Conservation (phyloP, 2,888 invertebrate species). For the Tetramorium bicarinatum region DNA sequence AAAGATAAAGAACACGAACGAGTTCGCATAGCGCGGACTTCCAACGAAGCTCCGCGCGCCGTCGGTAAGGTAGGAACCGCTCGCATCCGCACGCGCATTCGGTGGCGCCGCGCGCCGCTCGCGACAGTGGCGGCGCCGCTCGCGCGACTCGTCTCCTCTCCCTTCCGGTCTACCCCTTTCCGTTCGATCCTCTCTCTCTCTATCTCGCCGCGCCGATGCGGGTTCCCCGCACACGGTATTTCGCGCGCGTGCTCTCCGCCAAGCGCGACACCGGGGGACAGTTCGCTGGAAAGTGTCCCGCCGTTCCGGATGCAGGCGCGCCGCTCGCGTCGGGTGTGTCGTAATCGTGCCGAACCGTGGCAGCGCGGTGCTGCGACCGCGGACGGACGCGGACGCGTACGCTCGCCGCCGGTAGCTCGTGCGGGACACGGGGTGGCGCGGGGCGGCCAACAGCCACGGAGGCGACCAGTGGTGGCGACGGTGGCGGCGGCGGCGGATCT, state of each 20-base stretch:
- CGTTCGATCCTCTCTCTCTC: constrained; percentile 39
- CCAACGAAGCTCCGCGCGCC: neutral
- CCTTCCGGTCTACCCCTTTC: constrained; percentile 52
- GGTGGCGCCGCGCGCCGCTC: neutral
- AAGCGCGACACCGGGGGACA: neutral
- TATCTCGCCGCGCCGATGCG: constrained; percentile 15
- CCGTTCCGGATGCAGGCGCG: constrained; percentile 31
- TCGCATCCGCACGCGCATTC: neutral
- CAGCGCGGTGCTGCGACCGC: constrained; percentile 8
- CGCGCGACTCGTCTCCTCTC: constrained; percentile 13
- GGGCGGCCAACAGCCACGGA: neutral
- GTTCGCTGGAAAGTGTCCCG: neutral
- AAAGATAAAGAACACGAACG: neutral
- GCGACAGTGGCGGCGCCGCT: neutral
- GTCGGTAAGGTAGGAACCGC: neutral
- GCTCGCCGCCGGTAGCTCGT: constrained; percentile 24
- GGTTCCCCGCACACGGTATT: neutral
- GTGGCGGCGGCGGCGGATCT: neutral
- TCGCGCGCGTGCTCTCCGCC: neutral
- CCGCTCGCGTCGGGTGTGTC: constrained; percentile 28
- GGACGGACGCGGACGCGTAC: constrained; percentile 23
- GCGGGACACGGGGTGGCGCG: neutral
- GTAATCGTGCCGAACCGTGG: constrained; percentile 22
- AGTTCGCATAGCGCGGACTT: neutral
- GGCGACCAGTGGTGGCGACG: constrained; percentile 1